A percentile compares a stretch with the other conserved stretches of the same genome.
These are phyloP conservation scores for Alviniconcha marisindica DNA, from an alignment of 1,140 invertebrate genomes.

Conservation along the genomic window DNA sequence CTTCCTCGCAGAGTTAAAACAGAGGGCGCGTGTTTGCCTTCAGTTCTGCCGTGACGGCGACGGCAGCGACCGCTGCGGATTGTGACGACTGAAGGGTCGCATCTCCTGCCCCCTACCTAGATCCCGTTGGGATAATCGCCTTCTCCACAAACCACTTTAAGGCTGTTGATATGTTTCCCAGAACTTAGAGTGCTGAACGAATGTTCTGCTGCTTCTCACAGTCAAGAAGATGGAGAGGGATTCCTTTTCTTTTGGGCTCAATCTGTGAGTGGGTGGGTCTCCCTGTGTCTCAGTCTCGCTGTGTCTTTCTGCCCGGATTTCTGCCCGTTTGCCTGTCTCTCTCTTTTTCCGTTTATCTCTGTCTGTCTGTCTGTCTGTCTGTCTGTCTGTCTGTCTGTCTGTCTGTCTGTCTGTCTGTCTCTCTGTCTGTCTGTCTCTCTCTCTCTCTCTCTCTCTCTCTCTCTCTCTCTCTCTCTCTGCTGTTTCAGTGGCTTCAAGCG, in stretches of 20 bases:
- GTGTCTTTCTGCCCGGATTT: not conserved
- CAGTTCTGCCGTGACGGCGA: too few species aligned
- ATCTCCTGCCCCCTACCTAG: too few species aligned
- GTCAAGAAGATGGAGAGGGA: too few species aligned
- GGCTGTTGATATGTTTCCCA: too few species aligned
- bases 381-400: not conserved
- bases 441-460: conserved; percentile 6
- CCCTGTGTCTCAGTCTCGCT: not conserved
- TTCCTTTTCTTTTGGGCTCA: not conserved
- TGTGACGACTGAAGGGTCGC: too few species aligned
- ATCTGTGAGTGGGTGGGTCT: not conserved
- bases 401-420: not conserved
- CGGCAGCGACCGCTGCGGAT: too few species aligned
- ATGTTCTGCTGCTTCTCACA: too few species aligned
- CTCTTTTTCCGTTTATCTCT: not conserved
- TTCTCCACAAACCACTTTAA: too few species aligned
- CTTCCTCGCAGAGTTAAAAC: not conserved
- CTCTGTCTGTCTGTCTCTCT: not conserved
- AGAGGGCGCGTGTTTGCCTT: not conserved
- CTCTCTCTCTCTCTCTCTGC: not conserved
- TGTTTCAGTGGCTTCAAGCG: too few species aligned
- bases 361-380: not conserved
- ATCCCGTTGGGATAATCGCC: too few species aligned
- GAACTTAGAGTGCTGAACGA: too few species aligned
- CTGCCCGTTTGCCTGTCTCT: not conserved